A percentile compares a stretch with the other conserved stretches of the same genome.
Evolutionary conservation across 2,113 vertebrate genomes (phyloP).

Genomic region (Boleophthalmus pectinirostris): DNA sequence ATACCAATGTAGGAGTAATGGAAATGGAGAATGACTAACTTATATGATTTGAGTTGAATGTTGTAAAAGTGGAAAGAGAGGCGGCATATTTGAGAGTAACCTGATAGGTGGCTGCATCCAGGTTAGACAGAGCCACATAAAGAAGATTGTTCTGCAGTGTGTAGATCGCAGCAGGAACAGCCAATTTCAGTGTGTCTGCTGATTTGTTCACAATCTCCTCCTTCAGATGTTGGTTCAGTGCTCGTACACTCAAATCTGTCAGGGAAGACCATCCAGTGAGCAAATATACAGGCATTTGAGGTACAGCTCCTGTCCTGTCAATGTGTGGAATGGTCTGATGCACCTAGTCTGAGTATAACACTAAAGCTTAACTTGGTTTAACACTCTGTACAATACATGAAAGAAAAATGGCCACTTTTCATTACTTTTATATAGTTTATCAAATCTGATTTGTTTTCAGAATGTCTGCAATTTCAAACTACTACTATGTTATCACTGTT

Average conservation of each 20-base stretch:
- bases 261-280: conserved; percentile 12
- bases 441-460: too few species aligned
- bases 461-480: too few species aligned
- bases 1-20: background rate
- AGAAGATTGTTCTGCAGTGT: conserved; percentile 98
- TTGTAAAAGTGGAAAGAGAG: background rate
- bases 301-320: background rate
- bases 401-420: too few species aligned
- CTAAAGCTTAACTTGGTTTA: too few species aligned
- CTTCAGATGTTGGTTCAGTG: conserved; percentile 82
- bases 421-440: too few species aligned
- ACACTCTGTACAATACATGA: too few species aligned
- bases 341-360: background rate
- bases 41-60: background rate
- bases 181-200: conserved; percentile 91
- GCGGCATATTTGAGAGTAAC: conserved; percentile 35
- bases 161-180: conserved; percentile 96
- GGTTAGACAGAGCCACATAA: conserved; percentile 94
- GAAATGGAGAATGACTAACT: background rate
- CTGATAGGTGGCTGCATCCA: conserved; percentile 87
- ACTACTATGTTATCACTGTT: too few species aligned
- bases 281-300: background rate
- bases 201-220: conserved; percentile 93
- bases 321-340: background rate
- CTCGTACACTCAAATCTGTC: conserved; percentile 84